Conservation (phyloP, 2,113 vertebrate genomes). For the Triplophysa tibetana region DNA sequence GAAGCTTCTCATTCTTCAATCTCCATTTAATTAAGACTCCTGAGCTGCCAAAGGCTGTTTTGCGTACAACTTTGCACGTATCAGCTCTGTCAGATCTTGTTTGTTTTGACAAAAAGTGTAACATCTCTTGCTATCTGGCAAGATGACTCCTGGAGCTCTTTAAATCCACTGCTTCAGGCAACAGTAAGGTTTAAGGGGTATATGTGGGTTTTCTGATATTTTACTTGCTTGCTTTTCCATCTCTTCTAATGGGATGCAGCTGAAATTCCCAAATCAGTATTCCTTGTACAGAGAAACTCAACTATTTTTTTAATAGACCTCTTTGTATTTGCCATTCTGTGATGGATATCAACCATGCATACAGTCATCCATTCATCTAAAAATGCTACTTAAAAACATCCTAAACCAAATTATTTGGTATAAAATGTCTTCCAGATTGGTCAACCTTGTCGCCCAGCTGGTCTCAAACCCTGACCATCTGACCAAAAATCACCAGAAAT, state of each 20-base stretch:
- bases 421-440: too few relatives aligned
- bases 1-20: conserved; percentile 49
- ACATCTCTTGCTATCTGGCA: conserved; percentile 28
- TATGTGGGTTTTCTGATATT: neutral
- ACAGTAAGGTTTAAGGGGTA: neutral
- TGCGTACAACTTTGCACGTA: conserved; percentile 44
- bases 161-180: conserved; percentile 11
- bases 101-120: conserved; percentile 62
- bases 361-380: neutral
- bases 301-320: neutral
- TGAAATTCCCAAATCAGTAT: neutral
- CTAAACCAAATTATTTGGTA: too few relatives aligned
- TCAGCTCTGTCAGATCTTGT: conserved; percentile 58
- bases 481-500: too few relatives aligned
- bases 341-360: neutral
- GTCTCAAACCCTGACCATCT: too few relatives aligned
- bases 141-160: neutral
- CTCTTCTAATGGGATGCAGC: neutral
- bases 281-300: neutral
- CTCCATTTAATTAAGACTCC: conserved; percentile 71
- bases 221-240: neutral
- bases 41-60: conserved; percentile 66
- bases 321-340: neutral
- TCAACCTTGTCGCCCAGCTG: too few relatives aligned
- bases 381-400: too few relatives aligned